phyloP scores from a whole-genome alignment of 2,113 vertebrate species.

The Chelonoidis abingdonii region DNA sequence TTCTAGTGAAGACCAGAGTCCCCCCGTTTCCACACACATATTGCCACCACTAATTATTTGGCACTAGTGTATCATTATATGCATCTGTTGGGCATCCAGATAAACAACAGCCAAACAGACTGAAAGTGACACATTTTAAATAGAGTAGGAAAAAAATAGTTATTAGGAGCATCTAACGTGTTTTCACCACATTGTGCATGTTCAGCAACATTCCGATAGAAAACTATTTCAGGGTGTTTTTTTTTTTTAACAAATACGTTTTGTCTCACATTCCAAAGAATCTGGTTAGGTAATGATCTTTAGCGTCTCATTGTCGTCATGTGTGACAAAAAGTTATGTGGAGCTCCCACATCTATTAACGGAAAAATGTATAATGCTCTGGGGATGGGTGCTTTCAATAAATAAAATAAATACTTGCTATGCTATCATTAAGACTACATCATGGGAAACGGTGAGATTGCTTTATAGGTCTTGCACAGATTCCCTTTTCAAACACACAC shows the following conservation, averaged over 20 bases:
- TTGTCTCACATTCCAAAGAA: constrained; percentile 63
- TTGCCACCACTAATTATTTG: background rate
- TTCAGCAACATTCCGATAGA: constrained; percentile 66
- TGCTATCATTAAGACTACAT: constrained; percentile 9
- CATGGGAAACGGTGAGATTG: constrained; percentile 14
- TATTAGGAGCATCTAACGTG: background rate
- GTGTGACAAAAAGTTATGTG: constrained; percentile 5
- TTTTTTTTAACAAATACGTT: constrained; percentile 30
- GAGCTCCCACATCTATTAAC: background rate
- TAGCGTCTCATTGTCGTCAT: background rate
- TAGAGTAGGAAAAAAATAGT: background rate
- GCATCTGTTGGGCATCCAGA: background rate
- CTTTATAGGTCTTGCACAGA: constrained; percentile 19
- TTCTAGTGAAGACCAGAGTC: background rate
- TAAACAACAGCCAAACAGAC: background rate
- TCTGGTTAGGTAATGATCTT: constrained; percentile 10
- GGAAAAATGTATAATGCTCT: background rate
- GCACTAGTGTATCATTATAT: background rate
- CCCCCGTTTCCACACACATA: background rate
- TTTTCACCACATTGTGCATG: constrained; percentile 50
- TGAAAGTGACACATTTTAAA: background rate
- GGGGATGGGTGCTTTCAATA: constrained; percentile 19
- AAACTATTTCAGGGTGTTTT: constrained; percentile 25
- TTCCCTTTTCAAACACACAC: constrained; percentile 50
- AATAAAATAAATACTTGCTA: background rate